Percentiles rank a stretch among this genome's conserved stretches.
Conservation (phyloP, 53 echinoderm and acorn worm species). For the Echinometra lucunter region DNA sequence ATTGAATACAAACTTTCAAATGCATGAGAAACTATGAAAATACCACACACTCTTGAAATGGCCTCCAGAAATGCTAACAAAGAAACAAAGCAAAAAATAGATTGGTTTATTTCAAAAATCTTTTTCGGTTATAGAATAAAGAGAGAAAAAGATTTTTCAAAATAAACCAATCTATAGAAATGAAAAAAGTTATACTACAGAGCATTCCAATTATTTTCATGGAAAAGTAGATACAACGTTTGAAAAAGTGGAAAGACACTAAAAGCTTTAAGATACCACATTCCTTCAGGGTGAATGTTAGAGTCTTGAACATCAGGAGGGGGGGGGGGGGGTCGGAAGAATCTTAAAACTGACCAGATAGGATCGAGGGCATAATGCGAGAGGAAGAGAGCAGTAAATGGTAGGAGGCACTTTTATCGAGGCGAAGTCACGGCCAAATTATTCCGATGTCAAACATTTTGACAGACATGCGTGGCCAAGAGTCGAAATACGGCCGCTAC, state of each 20-base stretch:
- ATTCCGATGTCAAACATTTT: constrained; percentile 64
- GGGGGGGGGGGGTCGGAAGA: not conserved
- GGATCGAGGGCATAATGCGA: constrained; percentile 17
- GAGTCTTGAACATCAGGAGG: not conserved
- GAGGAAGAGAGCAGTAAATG: not conserved
- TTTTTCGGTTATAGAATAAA: too few species aligned
- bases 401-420: constrained; percentile 46
- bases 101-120: not conserved
- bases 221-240: not conserved
- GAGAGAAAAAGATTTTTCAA: not conserved
- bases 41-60: not conserved
- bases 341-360: not conserved
- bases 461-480: constrained; percentile 59
- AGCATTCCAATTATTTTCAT: too few species aligned
- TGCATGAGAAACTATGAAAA: not conserved
- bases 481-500: constrained; percentile 51
- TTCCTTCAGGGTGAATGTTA: not conserved
- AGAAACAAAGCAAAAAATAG: not conserved
- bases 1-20: not conserved
- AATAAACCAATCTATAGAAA: too few species aligned
- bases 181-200: too few species aligned
- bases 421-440: constrained; percentile 54
- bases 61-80: not conserved
- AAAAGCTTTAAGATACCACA: not conserved
- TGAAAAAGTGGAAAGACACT: not conserved